Percentiles rank a stretch among this genome's conserved stretches.
These are phyloP conservation scores for Hydra vulgaris DNA, from an alignment of 30 jellyfish, hydroid and myxozoan genomes.

Conservation along the genomic window DNA sequence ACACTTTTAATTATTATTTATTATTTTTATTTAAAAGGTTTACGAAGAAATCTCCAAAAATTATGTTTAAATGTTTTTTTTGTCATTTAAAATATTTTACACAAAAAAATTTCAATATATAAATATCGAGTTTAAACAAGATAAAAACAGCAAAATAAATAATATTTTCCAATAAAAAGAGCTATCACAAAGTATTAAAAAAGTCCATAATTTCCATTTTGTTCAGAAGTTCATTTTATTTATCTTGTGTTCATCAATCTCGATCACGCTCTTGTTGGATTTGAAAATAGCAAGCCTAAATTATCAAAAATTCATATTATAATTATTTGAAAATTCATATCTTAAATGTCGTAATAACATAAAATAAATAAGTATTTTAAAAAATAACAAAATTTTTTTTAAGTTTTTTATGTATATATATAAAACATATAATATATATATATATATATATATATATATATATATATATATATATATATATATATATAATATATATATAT, in stretches of 20 bases:
- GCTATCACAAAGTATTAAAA: background rate
- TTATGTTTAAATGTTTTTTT: too few relatives aligned
- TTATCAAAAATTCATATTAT: background rate
- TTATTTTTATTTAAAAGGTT: too few relatives aligned
- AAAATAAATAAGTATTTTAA: too few relatives aligned
- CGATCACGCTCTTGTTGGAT: constrained; percentile 72
- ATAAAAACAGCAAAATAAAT: background rate
- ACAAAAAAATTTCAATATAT: background rate
- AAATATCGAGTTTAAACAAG: background rate
- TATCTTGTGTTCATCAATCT: constrained; percentile 21
- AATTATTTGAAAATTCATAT: background rate
- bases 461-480: too few relatives aligned
- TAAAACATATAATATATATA: too few relatives aligned
- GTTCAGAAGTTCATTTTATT: background rate
- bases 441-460: too few relatives aligned
- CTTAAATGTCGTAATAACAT: background rate
- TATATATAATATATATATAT: too few relatives aligned
- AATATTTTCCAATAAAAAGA: background rate
- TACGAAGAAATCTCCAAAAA: too few relatives aligned
- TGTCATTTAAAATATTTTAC: background rate
- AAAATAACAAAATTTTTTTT: too few relatives aligned
- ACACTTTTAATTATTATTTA: too few relatives aligned
- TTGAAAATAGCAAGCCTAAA: constrained; percentile 82
- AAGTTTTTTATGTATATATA: too few relatives aligned
- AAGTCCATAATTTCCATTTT: background rate